Conservation (phyloP, 2,888 invertebrate species). For the Malacosoma neustria region DNA sequence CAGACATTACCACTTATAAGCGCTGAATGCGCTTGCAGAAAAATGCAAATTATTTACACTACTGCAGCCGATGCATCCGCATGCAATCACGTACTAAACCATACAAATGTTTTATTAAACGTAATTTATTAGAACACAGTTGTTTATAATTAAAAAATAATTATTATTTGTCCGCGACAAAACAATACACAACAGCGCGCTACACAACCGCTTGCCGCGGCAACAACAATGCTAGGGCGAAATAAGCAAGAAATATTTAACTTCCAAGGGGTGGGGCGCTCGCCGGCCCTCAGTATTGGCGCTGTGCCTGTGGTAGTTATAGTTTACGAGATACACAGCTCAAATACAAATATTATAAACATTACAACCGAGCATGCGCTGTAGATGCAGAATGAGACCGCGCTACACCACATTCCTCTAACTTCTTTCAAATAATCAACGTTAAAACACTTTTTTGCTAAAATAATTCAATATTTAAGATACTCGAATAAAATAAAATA, state of each 20-base stretch:
- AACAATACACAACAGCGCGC: constrained; percentile 72
- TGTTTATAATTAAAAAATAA: constrained; percentile 40
- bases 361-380: constrained; percentile 70
- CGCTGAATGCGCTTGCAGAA: constrained; percentile 47
- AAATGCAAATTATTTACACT: constrained; percentile 67
- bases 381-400: constrained; percentile 51
- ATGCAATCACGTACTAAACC: constrained; percentile 9
- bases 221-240: constrained; percentile 75
- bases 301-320: constrained; percentile 75
- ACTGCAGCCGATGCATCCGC: constrained; percentile 52
- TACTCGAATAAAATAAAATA: background rate
- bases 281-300: constrained; percentile 71
- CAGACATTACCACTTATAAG: constrained; percentile 61
- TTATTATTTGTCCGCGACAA: constrained; percentile 54
- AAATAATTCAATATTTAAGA: background rate
- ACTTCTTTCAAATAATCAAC: constrained; percentile 3
- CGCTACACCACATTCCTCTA: constrained; percentile 19
- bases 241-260: constrained; percentile 77
- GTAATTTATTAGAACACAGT: constrained; percentile 7
- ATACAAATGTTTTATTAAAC: constrained; percentile 9
- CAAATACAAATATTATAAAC: constrained; percentile 77
- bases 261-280: constrained; percentile 70
- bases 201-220: constrained; percentile 40
- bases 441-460: background rate
- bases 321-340: constrained; percentile 77